Conservation (phyloP, 2,888 invertebrate species). For the Zele albiditarsus region DNA sequence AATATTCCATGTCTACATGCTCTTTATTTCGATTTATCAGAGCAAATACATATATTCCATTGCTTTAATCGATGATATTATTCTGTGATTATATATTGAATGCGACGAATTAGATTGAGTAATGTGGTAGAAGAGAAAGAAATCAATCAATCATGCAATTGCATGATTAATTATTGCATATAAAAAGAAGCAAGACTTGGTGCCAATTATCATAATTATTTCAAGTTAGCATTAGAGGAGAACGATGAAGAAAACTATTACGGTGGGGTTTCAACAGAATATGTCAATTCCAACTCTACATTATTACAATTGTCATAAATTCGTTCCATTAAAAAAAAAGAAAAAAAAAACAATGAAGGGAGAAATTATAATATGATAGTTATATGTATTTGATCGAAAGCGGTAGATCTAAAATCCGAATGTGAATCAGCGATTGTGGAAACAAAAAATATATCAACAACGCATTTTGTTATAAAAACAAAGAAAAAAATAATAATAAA, state of each 20-base stretch:
- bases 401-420: slow-evolving; percentile 55
- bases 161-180: slow-evolving; percentile 48
- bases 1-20: background rate
- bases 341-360: slow-evolving; percentile 38
- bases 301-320: slow-evolving; percentile 40
- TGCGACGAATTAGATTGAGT: slow-evolving; percentile 5
- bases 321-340: slow-evolving; percentile 33
- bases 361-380: background rate
- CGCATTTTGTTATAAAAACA: slow-evolving; percentile 26
- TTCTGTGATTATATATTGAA: slow-evolving; percentile 8
- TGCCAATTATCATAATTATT: slow-evolving; percentile 57
- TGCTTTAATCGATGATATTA: slow-evolving; percentile 6
- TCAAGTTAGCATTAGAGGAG: slow-evolving; percentile 43
- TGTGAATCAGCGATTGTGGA: slow-evolving; percentile 42
- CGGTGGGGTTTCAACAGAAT: background rate
- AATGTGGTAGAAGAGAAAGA: slow-evolving; percentile 35
- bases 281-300: slow-evolving; percentile 10
- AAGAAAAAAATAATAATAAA: background rate
- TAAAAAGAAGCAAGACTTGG: slow-evolving; percentile 51
- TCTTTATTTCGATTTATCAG: background rate
- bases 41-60: background rate
- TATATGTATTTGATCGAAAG: slow-evolving; percentile 50
- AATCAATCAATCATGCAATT: slow-evolving; percentile 7
- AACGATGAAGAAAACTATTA: background rate
- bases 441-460: slow-evolving; percentile 34